Conservation (phyloP, 2,888 invertebrate species). For the Cerastis rubricosa region DNA sequence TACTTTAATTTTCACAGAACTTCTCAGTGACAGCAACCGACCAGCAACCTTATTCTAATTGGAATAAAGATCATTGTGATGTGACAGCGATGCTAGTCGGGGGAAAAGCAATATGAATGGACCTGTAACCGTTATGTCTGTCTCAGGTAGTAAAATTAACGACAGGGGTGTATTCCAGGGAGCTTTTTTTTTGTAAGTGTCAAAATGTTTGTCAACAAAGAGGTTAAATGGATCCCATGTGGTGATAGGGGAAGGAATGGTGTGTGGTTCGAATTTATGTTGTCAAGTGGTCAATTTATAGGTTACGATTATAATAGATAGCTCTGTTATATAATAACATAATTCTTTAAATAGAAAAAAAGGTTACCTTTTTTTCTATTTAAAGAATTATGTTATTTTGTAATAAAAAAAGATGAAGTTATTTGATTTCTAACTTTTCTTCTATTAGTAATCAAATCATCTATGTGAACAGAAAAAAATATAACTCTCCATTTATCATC, state of each 20-base stretch:
- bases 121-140: constrained; percentile 11
- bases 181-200: constrained; percentile 41
- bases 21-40: neutral
- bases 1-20: neutral
- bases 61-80: neutral
- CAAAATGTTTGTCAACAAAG: constrained; percentile 49
- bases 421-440: neutral
- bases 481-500: neutral
- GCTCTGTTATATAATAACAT: too few species aligned
- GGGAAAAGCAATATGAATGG: neutral
- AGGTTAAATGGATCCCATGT: constrained; percentile 32
- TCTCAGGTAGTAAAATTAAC: constrained; percentile 45
- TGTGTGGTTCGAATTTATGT: constrained; percentile 23
- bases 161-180: constrained; percentile 5
- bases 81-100: neutral
- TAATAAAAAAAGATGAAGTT: neutral
- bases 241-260: constrained; percentile 13
- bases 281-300: constrained; percentile 29
- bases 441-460: neutral
- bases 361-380: constrained; percentile 9
- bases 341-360: too few species aligned
- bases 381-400: constrained; percentile 9
- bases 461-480: constrained; percentile 1
- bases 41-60: neutral
- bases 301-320: constrained; percentile 16